These are phyloP conservation scores for Hephaestus fuliginosus DNA, from an alignment of 2,797 vertebrate genomes.

Conservation along the genomic window DNA sequence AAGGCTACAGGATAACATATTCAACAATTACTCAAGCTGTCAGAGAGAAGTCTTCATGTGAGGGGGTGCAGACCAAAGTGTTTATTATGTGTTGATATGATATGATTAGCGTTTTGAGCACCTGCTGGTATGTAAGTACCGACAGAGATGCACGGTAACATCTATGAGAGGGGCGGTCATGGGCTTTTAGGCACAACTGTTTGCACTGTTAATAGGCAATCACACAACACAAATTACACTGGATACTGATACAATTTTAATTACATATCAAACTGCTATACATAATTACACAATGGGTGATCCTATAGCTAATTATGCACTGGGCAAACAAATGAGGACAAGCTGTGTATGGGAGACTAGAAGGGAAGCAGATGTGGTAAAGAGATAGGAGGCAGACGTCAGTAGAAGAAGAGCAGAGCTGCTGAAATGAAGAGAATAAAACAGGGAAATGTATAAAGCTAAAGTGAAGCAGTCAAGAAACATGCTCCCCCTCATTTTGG, in stretches of 20 bases:
- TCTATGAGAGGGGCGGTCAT: conserved; percentile 78
- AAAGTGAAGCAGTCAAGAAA: conserved; percentile 58
- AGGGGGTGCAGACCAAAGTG: conserved; percentile 2
- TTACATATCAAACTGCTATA: conserved; percentile 84
- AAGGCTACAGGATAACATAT: conserved; percentile 21
- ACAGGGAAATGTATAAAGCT: conserved; percentile 40
- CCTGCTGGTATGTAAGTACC: conserved; percentile 63
- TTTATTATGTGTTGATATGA: conserved; percentile 11
- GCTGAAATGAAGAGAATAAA: conserved; percentile 32
- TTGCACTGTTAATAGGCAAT: conserved; percentile 84
- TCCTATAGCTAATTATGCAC: conserved; percentile 83
- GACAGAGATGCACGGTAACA: conserved; percentile 55
- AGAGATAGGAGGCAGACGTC: conserved; percentile 45
- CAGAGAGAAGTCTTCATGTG: conserved; percentile 4
- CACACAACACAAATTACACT: conserved; percentile 80
- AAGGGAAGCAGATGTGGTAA: conserved; percentile 68
- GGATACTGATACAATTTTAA: conserved; percentile 83
- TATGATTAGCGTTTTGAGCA: conserved; percentile 23
- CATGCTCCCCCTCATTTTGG: conserved; percentile 56
- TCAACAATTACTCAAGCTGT: conserved; percentile 13
- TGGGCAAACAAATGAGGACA: conserved; percentile 80
- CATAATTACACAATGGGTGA: conserved; percentile 85
- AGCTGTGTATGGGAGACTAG: conserved; percentile 63
- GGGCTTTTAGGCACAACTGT: conserved; percentile 81
- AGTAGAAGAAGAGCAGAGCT: conserved; percentile 32